phyloP scores from a whole-genome alignment of 2,113 vertebrate genomes.

The Felis chaus region DNA sequence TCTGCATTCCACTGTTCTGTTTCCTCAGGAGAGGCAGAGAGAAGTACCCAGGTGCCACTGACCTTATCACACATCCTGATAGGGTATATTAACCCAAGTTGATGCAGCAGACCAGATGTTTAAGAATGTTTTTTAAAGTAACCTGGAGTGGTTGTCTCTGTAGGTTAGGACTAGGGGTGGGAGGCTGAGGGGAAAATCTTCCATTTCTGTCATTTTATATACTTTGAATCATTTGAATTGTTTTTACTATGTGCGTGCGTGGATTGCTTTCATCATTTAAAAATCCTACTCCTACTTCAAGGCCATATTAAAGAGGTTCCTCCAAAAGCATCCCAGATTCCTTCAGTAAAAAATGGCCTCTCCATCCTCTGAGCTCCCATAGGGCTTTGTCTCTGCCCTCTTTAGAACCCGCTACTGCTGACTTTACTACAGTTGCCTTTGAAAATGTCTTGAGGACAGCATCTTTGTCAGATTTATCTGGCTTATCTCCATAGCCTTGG shows the following conservation, averaged over 20 bases:
- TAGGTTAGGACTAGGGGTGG: not conserved
- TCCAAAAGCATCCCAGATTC: not conserved
- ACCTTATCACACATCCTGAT: not conserved
- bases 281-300: not conserved
- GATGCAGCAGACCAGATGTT: not conserved
- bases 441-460: not conserved
- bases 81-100: not conserved
- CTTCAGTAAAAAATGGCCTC: not conserved
- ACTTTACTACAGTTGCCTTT: not conserved
- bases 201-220: not conserved
- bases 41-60: too few species aligned
- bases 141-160: not conserved
- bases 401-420: not conserved
- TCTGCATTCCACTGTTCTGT: not conserved
- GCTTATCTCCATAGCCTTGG: not conserved
- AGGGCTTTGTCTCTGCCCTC: not conserved
- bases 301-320: not conserved
- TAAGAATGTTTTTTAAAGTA: not conserved
- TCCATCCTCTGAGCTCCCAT: not conserved
- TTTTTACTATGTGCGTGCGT: not conserved
- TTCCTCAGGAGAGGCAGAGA: not conserved
- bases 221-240: not conserved
- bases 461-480: not conserved
- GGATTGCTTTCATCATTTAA: not conserved
- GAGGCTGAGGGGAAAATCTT: not conserved